These are phyloP conservation scores for Grapholita molesta DNA, from an alignment of 1,140 invertebrate species.

Conservation along the genomic window DNA sequence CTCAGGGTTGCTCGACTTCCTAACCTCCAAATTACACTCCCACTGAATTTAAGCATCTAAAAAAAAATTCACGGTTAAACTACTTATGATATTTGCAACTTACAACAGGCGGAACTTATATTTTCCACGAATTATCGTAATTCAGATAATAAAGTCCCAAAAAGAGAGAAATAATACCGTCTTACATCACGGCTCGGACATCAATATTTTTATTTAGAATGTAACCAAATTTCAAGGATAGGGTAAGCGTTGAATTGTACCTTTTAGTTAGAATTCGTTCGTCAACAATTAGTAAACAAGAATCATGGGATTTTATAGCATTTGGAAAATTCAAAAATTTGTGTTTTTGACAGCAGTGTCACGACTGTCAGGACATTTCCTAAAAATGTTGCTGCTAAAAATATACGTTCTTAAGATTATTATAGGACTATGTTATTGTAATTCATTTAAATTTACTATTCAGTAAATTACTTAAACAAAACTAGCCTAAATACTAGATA, in stretches of 20 bases:
- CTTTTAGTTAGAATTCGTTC: background rate
- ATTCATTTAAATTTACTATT: background rate
- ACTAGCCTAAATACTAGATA: background rate
- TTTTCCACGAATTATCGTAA: constrained; percentile 1
- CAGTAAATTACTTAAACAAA: background rate
- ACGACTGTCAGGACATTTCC: background rate
- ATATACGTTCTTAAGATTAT: background rate
- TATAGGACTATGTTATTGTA: background rate
- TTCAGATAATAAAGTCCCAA: constrained; percentile 21
- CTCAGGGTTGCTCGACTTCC: constrained; percentile 53
- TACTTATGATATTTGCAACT: background rate
- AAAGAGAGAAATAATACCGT: constrained; percentile 35
- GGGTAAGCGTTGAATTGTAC: background rate
- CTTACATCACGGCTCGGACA: constrained; percentile 61
- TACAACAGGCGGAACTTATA: background rate
- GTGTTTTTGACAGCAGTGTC: constrained; percentile 10
- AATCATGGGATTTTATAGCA: background rate
- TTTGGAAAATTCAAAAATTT: constrained; percentile 2
- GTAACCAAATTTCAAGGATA: background rate
- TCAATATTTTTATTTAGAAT: background rate
- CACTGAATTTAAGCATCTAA: constrained; percentile 74
- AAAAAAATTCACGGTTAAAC: constrained; percentile 23
- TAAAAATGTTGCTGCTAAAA: background rate
- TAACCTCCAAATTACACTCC: constrained; percentile 72
- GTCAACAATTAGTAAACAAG: background rate